Evolutionary conservation across 2,113 vertebrate genomes (phyloP), one percentile per base, ranked within the genome.

Genomic region (Percina caprodes): DNA sequence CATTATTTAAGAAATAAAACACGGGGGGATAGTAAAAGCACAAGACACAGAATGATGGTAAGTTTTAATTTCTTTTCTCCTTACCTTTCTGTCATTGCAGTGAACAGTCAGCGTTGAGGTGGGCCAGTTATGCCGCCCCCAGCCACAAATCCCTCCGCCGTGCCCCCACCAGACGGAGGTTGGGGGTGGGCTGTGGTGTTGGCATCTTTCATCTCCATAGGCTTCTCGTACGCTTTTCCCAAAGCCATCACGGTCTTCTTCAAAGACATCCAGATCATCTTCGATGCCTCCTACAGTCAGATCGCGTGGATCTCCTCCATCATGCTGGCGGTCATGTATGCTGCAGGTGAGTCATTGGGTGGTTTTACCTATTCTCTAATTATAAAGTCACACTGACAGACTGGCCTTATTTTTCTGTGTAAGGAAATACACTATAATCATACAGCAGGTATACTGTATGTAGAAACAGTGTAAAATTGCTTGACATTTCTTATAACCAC

Each of bases 311-410:
- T 99, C 93, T 99, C 98, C 58, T 99, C 97, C 0, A 99, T 99
- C 89, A 99, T 99, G 97, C 91, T 99, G 18, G 97, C 98, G 18
- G 96, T 99, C 87, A 99, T 99, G 98, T 99, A 99, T n/a, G 98
- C 97, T 70, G 97, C 98, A 96, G 98, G 98, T 99, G 95, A 96
- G 95, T 61, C 39, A 14, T 0, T 9, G 24, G 6, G 15, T 19
- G 24, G 0, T 75, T 65, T 67, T n/a, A 5, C 19, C 5, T 13
- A 58, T 60, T 5, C n/a, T 49, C 26, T 62, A 2, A 9, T 19
- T 62, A 54, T 26, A 23, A 61, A 30, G 54, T 46, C 18, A 23
- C 12, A 33, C 7, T 23, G 15, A 35, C 14, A 23, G 16, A 51
- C 11, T 69, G 2, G n/a, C 3, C 18, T n/a, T n/a, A 23, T 42